Evolutionary conservation across 2,113 vertebrate genomes (phyloP), one percentile per base, ranked within the genome.

Genomic region (Plectropomus leopardus): DNA sequence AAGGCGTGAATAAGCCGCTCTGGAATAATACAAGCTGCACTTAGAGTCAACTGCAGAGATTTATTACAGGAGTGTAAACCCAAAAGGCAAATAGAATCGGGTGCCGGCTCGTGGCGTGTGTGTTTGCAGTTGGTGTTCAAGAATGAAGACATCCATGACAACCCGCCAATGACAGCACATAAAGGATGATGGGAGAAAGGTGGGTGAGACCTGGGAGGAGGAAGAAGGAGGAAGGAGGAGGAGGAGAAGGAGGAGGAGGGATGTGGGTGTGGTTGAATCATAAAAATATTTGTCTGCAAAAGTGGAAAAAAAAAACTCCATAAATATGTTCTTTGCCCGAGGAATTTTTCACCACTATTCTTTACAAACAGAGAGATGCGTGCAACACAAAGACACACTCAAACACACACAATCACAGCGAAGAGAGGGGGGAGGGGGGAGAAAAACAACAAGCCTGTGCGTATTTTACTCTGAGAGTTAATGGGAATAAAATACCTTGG

Each of bases 401-500:
- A 86, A 63, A 87, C 76, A 88, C 90, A 84, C 87, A 88, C 87
- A 88, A 61, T 79, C 85, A 86, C 76, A 23, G 75, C 53, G 72
- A 55, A 59, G 77, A 94, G 95, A 13, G 53, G 51, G 32, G 54
- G 63, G 77, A 94, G 95, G 19, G 53, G 51, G 32, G 54, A n/a
- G 21, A 82, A 78, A 85, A 89, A 93, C 89, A 93, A 93, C 92
- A 92, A 91, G 51, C 86, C 85, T 86, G 88, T 85, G 96, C 97
- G 97, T 98, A 99, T 99, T 99, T 97, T 98, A 98, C 98, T 98
- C 96, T 97, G 95, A 95, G 96, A 98, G 97, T 99, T 99, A 99
- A 99, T 99, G 98, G 98, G 98, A 99, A 99, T 99, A 98, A 99
- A 99, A 98, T 98, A 99, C 98, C 98, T 98, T 96, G 96, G 98